Evolutionary conservation across 2,113 vertebrate species (phyloP), one percentile per base, ranked within the genome.

Genomic region (Anthoscopus minutus): DNA sequence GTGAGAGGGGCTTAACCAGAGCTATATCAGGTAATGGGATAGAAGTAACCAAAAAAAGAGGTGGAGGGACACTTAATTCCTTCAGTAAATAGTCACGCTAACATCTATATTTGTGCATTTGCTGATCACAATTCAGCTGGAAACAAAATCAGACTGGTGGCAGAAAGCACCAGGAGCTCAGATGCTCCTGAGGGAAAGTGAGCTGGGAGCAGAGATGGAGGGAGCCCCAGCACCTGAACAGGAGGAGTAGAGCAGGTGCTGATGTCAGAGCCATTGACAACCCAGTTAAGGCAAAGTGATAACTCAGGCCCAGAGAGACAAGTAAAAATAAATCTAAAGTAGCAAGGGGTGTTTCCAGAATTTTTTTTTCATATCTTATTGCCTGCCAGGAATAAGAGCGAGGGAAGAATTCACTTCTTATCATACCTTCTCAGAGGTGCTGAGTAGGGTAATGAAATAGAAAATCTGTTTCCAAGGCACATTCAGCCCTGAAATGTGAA

Each of bases 391-490:
- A 91, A 73, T 62, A 85, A 82, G 70, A 86, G 50, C 0, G 10
- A 88, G 33, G 31, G 38, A 86, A 89, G 64, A 80, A 95, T 78
- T 88, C 42, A 47, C 14, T 88, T 64, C 89, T 95, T 83, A 66
- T 86, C 79, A 35, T 91, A 61, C 38, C 57, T 94, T 92, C 80
- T 95, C 78, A 74, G 88, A 94, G 74, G 60, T 72, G 73, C 35
- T 86, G 66, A 87, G 64, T 77, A 56, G 71, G 51, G 60, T 93
- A 94, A 94, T 93, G 94, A 88, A 95, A 94, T 35, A 95, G 92
- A 93, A 94, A 91, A 96, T 88, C 81, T 7, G 11, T 96, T 96
- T 95, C 80, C 67, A 82, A 76, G 56, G 65, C 78, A 94, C 40
- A 76, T 83, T 79, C 89, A 94, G 61, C 72, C 56, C 61, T 81